Evolutionary conservation across 2,888 invertebrate genomes (phyloP), one percentile per base, ranked within the genome.

Genomic region (Gandaritis pyraliata): DNA sequence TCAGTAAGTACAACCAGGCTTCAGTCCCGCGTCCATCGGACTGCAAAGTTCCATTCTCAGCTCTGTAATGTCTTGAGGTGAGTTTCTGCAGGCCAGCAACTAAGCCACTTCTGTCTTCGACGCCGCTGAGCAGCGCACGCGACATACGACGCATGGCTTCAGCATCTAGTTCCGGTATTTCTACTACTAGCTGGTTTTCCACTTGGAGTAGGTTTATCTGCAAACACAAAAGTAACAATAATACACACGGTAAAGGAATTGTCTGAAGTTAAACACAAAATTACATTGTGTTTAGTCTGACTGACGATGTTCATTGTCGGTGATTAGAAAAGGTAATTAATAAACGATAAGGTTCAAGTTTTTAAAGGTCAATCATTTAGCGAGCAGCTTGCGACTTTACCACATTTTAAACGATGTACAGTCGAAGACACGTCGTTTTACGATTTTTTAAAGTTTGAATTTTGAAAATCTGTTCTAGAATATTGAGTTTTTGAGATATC

Each of bases 1-100:
- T 96, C 2, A 98, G 92, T 0, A 96, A 93, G 75, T 97, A 97
- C 81, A 98, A 94, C 97, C 97, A 97, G 6, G 97, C 94, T 74
- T 98, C 97, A 0, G 97, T 97, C 7, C 96, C 96, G 6, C 93
- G 93, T 0, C 94, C 89, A 79, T 96, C 96, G 61, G 94, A 94
- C 71, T 95, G 95, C 16, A 97, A 83, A 0, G 96, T 96, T 4
- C 96, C 95, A 79, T 97, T 97, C 52, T 94, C 94, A 11, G 95
- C 95, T 10, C 96, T 81, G 70, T 93, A 95, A 78, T 96, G 95
- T 56, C 96, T 93, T 1, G 95, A 94, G n/a, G 96, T 95, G n/a
- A 98, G 93, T 70, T 95, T 95, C 78, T 98, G 98, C 47, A 98
- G 93, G 0, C 97, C 96, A 2, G 96, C 95, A 11, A 97, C 93